Conservation (phyloP, 2,888 invertebrate genomes). For the Drosophila emarginata region DNA sequence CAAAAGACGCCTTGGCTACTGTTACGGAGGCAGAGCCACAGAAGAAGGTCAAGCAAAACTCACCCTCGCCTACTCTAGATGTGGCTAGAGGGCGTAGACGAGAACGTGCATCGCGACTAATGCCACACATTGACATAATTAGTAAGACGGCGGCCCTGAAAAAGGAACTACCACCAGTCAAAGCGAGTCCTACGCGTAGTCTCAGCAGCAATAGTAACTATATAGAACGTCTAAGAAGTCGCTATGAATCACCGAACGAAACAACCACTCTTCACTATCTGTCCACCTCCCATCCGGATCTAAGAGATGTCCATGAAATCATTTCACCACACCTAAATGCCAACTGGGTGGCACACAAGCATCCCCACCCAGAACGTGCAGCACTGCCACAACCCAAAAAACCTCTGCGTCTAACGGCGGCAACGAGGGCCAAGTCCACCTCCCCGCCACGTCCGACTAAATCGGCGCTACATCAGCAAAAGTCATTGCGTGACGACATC, state of each 20-base stretch:
- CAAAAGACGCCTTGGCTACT: conserved; percentile 83
- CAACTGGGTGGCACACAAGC: conserved; percentile 91
- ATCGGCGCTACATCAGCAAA: conserved; percentile 47
- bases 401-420: conserved; percentile 70
- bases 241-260: conserved; percentile 84
- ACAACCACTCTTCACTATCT: conserved; percentile 71
- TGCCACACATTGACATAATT: conserved; percentile 95
- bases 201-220: conserved; percentile 83
- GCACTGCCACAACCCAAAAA: conserved; percentile 79
- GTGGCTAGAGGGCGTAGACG: conserved; percentile 83
- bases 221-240: conserved; percentile 88
- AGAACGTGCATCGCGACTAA: conserved; percentile 84
- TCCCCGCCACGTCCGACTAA: conserved; percentile 84
- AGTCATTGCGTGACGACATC: conserved; percentile 81
- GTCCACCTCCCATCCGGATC: conserved; percentile 91
- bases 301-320: conserved; percentile 87
- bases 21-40: conserved; percentile 60
- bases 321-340: conserved; percentile 91
- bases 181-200: conserved; percentile 63
- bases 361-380: conserved; percentile 84
- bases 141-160: conserved; percentile 90
- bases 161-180: conserved; percentile 82
- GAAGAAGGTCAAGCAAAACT: conserved; percentile 50
- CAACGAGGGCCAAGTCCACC: conserved; percentile 83
- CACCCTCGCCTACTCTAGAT: conserved; percentile 63